These are phyloP conservation scores for Echiichthys vipera DNA, from an alignment of 2,797 vertebrate species.

Conservation along the genomic window DNA sequence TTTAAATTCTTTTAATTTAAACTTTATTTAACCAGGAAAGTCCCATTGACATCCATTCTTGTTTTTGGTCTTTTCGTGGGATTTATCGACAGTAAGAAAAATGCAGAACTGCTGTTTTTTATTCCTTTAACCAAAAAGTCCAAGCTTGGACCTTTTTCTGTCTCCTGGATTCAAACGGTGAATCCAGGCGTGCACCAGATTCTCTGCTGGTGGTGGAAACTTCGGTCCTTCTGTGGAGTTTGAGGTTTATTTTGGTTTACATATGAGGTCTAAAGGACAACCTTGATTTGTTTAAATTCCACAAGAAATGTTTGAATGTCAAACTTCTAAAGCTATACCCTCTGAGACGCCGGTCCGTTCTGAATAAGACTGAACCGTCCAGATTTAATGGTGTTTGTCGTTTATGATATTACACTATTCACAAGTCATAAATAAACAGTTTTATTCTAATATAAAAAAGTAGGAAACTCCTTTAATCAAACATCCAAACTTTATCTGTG, in stretches of 20 bases:
- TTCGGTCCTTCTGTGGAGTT: not conserved
- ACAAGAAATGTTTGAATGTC: too few relatives aligned
- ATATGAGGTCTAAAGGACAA: too few relatives aligned
- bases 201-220: not conserved
- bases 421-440: not conserved
- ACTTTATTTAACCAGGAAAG: too few relatives aligned
- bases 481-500: too few relatives aligned
- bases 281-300: too few relatives aligned
- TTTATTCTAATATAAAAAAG: not conserved
- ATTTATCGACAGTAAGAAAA: constrained; percentile 25
- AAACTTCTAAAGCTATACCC: too few relatives aligned
- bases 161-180: not conserved
- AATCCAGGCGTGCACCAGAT: not conserved
- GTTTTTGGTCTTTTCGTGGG: constrained; percentile 26
- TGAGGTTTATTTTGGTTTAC: not conserved
- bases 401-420: too few relatives aligned
- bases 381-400: not conserved
- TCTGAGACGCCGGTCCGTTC: too few relatives aligned
- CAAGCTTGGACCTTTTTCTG: not conserved
- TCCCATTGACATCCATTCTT: not conserved
- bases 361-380: too few relatives aligned
- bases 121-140: constrained; percentile 20
- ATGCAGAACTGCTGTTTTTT: constrained; percentile 10
- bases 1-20: too few relatives aligned
- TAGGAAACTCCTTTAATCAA: too few relatives aligned